A percentile compares a stretch with the other conserved stretches of the same genome.
These are phyloP conservation scores for Diogma glabrata DNA, from an alignment of 2,888 invertebrate genomes.

Conservation along the genomic window DNA sequence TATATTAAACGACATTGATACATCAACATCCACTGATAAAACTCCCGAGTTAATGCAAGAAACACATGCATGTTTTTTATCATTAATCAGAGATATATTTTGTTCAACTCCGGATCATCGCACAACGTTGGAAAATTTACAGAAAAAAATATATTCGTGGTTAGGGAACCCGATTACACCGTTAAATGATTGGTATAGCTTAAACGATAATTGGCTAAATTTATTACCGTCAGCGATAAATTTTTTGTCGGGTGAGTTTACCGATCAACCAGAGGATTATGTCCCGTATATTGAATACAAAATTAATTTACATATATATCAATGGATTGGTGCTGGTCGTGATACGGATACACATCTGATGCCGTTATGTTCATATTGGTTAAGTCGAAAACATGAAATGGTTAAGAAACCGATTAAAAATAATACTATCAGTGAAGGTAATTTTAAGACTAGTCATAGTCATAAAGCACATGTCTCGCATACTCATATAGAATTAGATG, in stretches of 20 bases:
- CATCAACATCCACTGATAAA: slow-evolving; percentile 19
- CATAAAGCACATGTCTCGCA: slow-evolving; percentile 16
- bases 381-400: slow-evolving; percentile 46
- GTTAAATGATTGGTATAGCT: slow-evolving; percentile 66
- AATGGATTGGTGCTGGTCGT: slow-evolving; percentile 88
- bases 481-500: slow-evolving; percentile 12
- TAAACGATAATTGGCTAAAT: slow-evolving; percentile 60
- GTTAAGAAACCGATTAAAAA: slow-evolving; percentile 25
- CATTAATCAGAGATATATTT: slow-evolving; percentile 76
- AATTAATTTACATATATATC: slow-evolving; percentile 46
- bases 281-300: slow-evolving; percentile 83
- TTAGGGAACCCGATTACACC: slow-evolving; percentile 71
- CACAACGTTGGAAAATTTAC: slow-evolving; percentile 64
- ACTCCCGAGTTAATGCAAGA: slow-evolving; percentile 57
- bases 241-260: slow-evolving; percentile 72
- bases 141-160: slow-evolving; percentile 60
- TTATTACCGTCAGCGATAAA: slow-evolving; percentile 67
- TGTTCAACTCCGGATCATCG: slow-evolving; percentile 75
- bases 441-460: slow-evolving; percentile 28
- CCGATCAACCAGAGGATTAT: slow-evolving; percentile 73
- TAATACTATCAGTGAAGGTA: slow-evolving; percentile 24
- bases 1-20: slow-evolving; percentile 40
- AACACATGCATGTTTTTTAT: slow-evolving; percentile 76
- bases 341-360: slow-evolving; percentile 72
- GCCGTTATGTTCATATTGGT: slow-evolving; percentile 68